Base-by-base conservation (phyloP, 2,113 vertebrate species). In the Porphyrio hochstetteri region DNA sequence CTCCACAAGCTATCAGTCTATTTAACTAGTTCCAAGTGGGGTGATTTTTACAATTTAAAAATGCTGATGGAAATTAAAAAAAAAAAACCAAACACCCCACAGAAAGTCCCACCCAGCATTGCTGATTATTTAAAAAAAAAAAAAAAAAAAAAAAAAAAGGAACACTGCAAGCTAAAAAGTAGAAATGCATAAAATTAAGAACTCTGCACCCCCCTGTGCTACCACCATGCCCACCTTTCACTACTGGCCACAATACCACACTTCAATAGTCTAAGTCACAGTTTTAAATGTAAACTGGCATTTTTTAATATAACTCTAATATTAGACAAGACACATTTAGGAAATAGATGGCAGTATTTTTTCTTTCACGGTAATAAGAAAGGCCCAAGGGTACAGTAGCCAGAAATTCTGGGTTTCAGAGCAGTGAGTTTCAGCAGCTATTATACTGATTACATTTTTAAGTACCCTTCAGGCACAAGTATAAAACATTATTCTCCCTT, bases 51-150 rank as follows among this genome's bases (percentile, higher is more conserved):
- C 16, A n/a, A 36, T 48, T 29, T 48, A 6, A 31, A 40, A 40
- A 59, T 75, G 10, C 8, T 64, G 17, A 71, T 7, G 10, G 6
- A 56, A 9, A 55, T 29, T 28, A 28, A 28, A 29, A 55, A 53
- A 64, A 35, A 36, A 9, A 20, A 8, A 8, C 8, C 46, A 20
- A 21, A 48, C 23, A 18, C 44, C 44, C 44, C 48, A 23, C 48
- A 48, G 11, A 48, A 48, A 48, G 23, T 16, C 48, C 48, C 44
- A 46, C 44, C 48, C 48, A 64, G 8, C 28, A 8, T 19, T 82
- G 19, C 35, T n/a, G 13, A 36, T 12, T 24, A 18, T n/a, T n/a
- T n/a, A 31, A 7, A 0, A 3, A 7, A 20, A 36, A 15, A 48
- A 11, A 44, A 64, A 70, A n/a, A 31, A 7, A 0, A 3, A 7